Base-by-base conservation (phyloP, 2,888 invertebrate species). In the Drosophila monieri region DNA sequence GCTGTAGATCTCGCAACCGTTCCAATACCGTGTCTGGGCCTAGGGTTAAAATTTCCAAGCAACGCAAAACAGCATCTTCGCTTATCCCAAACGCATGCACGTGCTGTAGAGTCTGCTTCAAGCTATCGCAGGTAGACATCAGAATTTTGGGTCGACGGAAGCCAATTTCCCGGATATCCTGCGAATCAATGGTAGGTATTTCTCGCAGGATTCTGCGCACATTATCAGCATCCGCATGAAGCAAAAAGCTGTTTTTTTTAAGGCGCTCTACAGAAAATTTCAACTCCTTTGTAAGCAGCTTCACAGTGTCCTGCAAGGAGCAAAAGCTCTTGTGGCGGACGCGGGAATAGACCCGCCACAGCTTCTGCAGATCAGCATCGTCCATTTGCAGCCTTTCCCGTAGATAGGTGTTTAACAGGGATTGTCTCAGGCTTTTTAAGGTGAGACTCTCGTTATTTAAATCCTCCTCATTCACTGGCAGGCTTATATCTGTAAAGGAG, bases 81-180 rank as follows among this genome's bases (percentile, higher is more conserved):
- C 93, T 85, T 84, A 95, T 94, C 41, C 93, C 91, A 83, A 93
- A 93, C 64, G 93, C 92, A 91, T 93, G 92, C 8, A 95, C 91
- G 69, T 94, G 91, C 46, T 93, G 89, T 61, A 93, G 92, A 23
- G 94, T 94, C 88, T 93, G 91, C 43, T 93, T 73, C 21, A 95
- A 85, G 15, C 94, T 90, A 65, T 93, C 92, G 64, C 93, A 93
- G 51, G 93, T 92, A 54, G 94, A 93, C 91, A 93, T 94, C 51
- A 95, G 89, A 73, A 96, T 93, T 73, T 94, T 94, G 10, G 95
- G 96, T 78, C 93, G 93, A 18, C 88, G 89, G 78, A 89, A 91
- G 35, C 94, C 92, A 32, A 93, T 93, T 12, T 93, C 92, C 59
- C 91, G 91, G 48, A 95, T 93, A 74, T 94, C 92, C 1, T 93